These are phyloP conservation scores for Drosophila recens DNA, from an alignment of 2,888 invertebrate species.

Conservation along the genomic window DNA sequence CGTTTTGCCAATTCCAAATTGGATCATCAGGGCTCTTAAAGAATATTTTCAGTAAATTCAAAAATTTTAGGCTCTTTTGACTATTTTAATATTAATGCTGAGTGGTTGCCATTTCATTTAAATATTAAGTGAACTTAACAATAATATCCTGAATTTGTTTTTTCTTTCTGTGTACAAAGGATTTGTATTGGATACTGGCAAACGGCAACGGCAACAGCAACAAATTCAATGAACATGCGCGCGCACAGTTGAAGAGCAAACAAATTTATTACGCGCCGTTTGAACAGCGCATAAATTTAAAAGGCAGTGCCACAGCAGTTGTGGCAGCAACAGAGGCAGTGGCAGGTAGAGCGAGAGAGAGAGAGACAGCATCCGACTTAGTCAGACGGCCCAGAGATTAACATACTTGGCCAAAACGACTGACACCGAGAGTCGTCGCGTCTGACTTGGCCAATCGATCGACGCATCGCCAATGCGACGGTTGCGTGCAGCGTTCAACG, in stretches of 20 bases:
- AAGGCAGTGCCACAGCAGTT: constrained; percentile 21
- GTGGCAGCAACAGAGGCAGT: constrained; percentile 4
- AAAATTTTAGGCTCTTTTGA: too few species aligned
- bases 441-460: constrained; percentile 68
- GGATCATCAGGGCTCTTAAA: too few species aligned
- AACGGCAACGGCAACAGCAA: constrained; percentile 35
- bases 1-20: too few species aligned
- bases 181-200: constrained; percentile 44
- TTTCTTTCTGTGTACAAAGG: constrained; percentile 3
- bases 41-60: too few species aligned
- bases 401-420: constrained; percentile 69
- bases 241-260: constrained; percentile 83
- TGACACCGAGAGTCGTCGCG: constrained; percentile 33
- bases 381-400: constrained; percentile 73
- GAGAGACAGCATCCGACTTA: constrained; percentile 25
- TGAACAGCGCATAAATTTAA: constrained; percentile 83
- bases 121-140: too few species aligned
- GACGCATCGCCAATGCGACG: constrained; percentile 45
- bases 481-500: constrained; percentile 62
- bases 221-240: constrained; percentile 82
- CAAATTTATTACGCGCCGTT: constrained; percentile 82
- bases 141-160: too few species aligned
- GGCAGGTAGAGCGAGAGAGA: constrained; percentile 1
- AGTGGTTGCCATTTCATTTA: too few species aligned
- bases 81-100: too few species aligned